Percentiles rank a stretch among this genome's conserved stretches.
Conservation (phyloP, 2,888 invertebrate genomes). For the Pterostichus niger region DNA sequence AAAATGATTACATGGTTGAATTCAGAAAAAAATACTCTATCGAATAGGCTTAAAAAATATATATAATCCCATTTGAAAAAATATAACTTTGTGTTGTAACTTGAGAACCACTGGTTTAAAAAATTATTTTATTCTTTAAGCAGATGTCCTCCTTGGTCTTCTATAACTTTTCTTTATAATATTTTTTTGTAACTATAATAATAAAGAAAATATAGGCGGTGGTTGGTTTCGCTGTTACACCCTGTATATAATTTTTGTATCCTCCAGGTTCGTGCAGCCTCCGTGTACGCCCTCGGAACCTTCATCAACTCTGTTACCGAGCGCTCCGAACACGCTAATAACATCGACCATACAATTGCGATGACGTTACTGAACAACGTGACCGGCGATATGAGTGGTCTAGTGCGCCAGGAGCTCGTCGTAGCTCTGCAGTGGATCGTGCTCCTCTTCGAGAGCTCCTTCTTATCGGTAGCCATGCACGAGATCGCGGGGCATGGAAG, state of each 20-base stretch:
- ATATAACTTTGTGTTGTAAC: too few relatives aligned
- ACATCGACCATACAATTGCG: constrained; percentile 95
- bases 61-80: too few relatives aligned
- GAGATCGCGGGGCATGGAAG: constrained; percentile 73
- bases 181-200: too few relatives aligned
- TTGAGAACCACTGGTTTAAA: too few relatives aligned
- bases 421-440: constrained; percentile 93
- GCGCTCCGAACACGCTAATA: constrained; percentile 95
- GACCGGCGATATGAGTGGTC: constrained; percentile 88
- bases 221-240: too few relatives aligned
- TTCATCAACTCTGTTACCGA: constrained; percentile 92
- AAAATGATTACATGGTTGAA: too few relatives aligned
- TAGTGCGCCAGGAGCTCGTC: constrained; percentile 93
- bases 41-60: too few relatives aligned
- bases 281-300: constrained; percentile 96
- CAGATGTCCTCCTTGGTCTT: too few relatives aligned
- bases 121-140: too few relatives aligned
- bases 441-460: constrained; percentile 92
- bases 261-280: constrained; percentile 90
- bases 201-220: too few relatives aligned
- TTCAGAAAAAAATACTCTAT: too few relatives aligned
- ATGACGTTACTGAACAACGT: constrained; percentile 90
- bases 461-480: constrained; percentile 88
- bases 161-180: too few relatives aligned
- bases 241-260: constrained; percentile 47